phyloP scores from a whole-genome alignment of 1,140 invertebrate species.

The Scaptodrosophila lebanonensis region DNA sequence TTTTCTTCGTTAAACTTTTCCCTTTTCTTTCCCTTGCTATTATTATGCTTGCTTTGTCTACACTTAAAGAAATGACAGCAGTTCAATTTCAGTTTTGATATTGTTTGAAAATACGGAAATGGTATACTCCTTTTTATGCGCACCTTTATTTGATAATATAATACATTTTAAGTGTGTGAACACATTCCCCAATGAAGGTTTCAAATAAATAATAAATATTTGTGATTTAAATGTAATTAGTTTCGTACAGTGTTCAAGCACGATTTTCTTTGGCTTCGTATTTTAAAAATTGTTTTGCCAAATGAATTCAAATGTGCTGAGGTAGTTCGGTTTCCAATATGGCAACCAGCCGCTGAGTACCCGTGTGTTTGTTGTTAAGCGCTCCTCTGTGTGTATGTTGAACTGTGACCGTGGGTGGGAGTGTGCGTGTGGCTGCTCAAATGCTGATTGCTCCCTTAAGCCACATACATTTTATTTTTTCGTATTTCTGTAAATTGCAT shows the following conservation, averaged over 20 bases:
- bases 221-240: too few relatives aligned
- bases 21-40: neutral
- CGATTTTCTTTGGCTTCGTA: conserved; percentile 35
- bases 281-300: conserved; percentile 60
- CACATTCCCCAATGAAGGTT: too few relatives aligned
- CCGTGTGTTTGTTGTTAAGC: conserved; percentile 29
- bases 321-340: conserved; percentile 55
- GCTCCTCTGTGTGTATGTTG: conserved; percentile 7
- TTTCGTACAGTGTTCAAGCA: too few relatives aligned
- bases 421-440: conserved; percentile 12
- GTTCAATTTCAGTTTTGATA: too few relatives aligned
- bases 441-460: conserved; percentile 65
- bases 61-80: too few relatives aligned
- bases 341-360: conserved; percentile 16
- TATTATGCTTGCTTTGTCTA: neutral
- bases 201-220: too few relatives aligned
- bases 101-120: too few relatives aligned
- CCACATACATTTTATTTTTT: conserved; percentile 54
- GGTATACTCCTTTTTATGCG: too few relatives aligned
- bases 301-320: conserved; percentile 72
- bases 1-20: conserved; percentile 29
- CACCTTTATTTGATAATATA: too few relatives aligned
- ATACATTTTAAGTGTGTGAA: too few relatives aligned
- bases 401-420: neutral
- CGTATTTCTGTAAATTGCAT: conserved; percentile 59